A percentile compares a stretch with the other conserved stretches of the same genome.
These are phyloP conservation scores for Zosterops japonicus DNA, from an alignment of 2,113 vertebrate species.

Conservation along the genomic window DNA sequence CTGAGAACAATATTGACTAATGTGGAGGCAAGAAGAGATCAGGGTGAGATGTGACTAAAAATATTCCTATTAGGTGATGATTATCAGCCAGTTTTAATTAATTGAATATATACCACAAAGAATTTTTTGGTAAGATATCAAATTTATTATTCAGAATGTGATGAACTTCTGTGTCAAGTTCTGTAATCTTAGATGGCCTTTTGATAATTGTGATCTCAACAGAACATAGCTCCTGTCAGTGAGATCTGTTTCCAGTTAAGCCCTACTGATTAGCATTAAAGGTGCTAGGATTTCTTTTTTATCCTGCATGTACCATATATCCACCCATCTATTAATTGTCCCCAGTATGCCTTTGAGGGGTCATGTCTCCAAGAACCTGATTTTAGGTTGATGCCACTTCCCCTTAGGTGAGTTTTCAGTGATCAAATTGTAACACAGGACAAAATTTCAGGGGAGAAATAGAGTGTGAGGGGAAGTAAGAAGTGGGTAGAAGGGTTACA, in stretches of 20 bases:
- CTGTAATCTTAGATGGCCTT: background rate
- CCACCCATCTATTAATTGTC: background rate
- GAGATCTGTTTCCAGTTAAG: background rate
- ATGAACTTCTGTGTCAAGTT: background rate
- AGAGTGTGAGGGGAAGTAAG: background rate
- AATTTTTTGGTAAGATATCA: background rate
- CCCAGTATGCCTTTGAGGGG: background rate
- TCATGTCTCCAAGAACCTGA: background rate
- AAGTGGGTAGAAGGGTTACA: background rate
- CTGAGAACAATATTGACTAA: background rate
- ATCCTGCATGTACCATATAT: background rate
- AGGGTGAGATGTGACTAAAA: background rate
- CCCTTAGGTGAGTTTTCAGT: background rate
- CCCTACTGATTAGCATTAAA: background rate
- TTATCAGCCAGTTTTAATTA: background rate
- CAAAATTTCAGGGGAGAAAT: background rate
- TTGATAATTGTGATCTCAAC: background rate
- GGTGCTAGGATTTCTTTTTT: background rate
- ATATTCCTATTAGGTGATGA: background rate
- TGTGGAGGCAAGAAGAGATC: background rate
- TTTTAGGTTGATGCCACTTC: background rate
- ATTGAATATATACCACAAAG: background rate
- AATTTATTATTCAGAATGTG: background rate
- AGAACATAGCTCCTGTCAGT: background rate
- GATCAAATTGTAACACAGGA: accelerated